phyloP scores from a whole-genome alignment of 2,797 vertebrate species.

The Mallotus villosus region DNA sequence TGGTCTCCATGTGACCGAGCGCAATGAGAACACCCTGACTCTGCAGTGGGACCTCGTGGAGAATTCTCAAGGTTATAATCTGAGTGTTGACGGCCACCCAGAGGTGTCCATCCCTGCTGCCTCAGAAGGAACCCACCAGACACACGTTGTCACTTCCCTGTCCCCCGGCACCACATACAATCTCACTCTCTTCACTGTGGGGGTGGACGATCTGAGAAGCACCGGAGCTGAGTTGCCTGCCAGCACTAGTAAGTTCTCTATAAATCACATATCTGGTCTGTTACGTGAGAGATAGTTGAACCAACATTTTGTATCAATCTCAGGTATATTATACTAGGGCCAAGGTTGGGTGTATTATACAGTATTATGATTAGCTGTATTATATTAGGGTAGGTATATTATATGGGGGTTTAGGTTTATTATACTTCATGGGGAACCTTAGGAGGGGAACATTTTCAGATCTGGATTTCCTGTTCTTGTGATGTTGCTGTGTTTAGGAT shows the following conservation, averaged over 20 bases:
- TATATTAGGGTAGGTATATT: too few relatives aligned
- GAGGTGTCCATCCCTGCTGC: not conserved
- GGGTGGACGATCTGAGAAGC: not conserved
- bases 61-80: constrained; percentile 10
- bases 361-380: too few relatives aligned
- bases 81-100: not conserved
- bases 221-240: not conserved
- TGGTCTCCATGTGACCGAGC: accelerated
- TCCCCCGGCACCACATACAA: not conserved
- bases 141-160: too few relatives aligned
- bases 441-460: too few relatives aligned
- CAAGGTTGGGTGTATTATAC: too few relatives aligned
- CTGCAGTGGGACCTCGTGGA: constrained; percentile 44
- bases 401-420: too few relatives aligned
- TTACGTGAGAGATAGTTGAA: not conserved
- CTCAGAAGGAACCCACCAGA: not conserved
- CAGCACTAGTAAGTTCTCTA: not conserved
- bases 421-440: too few relatives aligned
- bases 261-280: not conserved
- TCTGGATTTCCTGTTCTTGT: too few relatives aligned
- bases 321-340: too few relatives aligned
- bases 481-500: too few relatives aligned
- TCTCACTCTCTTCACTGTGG: constrained; percentile 12
- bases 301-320: too few relatives aligned
- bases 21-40: constrained; percentile 38